These are phyloP conservation scores for Psophia crepitans DNA, from an alignment of 2,113 vertebrate species.

Conservation along the genomic window DNA sequence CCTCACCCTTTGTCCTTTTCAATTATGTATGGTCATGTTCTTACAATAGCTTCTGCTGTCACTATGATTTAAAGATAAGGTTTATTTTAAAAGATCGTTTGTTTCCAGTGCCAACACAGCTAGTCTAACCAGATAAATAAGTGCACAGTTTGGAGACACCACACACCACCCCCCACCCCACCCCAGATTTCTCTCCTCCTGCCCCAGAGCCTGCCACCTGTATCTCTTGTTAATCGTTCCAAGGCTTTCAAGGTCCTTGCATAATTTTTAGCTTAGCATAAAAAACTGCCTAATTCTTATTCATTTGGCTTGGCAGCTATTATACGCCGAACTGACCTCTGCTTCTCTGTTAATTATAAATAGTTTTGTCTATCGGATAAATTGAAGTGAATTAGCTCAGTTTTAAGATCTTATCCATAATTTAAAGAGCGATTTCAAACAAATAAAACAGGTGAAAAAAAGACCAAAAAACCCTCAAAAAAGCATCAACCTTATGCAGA, in stretches of 20 bases:
- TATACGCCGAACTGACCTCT: constrained; percentile 58
- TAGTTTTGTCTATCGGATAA: constrained; percentile 64
- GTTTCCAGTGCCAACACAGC: not conserved
- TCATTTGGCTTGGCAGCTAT: constrained; percentile 25
- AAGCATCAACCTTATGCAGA: not conserved
- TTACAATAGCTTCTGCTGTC: constrained; percentile 37
- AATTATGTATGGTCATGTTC: constrained; percentile 38
- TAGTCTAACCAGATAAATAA: not conserved
- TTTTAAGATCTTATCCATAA: constrained; percentile 73
- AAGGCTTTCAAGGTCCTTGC: not conserved
- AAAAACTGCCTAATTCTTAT: constrained; percentile 42
- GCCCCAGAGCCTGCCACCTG: not conserved
- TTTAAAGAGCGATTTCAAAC: constrained; percentile 55
- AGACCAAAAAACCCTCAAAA: not conserved
- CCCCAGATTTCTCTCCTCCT: not conserved
- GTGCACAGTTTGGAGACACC: not conserved
- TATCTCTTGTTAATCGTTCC: constrained; percentile 33
- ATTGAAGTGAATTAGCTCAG: constrained; percentile 66
- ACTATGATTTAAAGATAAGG: constrained; percentile 33
- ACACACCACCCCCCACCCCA: no score
- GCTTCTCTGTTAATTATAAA: constrained; percentile 74
- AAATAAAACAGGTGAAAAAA: not conserved
- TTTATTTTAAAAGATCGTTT: constrained; percentile 1
- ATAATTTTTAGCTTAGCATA: constrained; percentile 42
- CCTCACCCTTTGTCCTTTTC: constrained; percentile 51